Evolutionary conservation across 2,888 invertebrate genomes (phyloP), one percentile per base, ranked within the genome.

Genomic region (Morinoia aosen): DNA sequence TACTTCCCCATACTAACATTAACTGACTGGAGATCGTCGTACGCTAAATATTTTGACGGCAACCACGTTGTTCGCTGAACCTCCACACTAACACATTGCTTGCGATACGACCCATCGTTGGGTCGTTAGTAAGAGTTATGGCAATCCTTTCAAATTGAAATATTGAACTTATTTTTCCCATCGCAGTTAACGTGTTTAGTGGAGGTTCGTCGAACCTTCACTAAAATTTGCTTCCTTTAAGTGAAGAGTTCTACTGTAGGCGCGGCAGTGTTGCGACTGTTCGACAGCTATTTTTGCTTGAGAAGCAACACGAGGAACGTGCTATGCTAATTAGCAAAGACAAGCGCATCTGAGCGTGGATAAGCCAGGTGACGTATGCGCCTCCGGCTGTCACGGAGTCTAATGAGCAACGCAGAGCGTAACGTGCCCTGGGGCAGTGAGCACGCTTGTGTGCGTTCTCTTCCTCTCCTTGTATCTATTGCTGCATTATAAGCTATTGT

Each of bases 311-410:
- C 76, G 76, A 76, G 76, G 76, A 25, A 76, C 76, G 25, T 19
- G 33, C 76, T 8, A 48, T 90, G 93, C 93, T 93, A 93, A 93
- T 93, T 93, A 93, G 93, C 56, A 57, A 48, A 56, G 93, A 56
- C 93, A 57, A n/a, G 57, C 93, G 57, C 93, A 93, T 93, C 93
- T 57, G 57, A 93, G 93, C 93, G 93, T 93, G 58, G n/a, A 93
- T 57, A 57, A 57, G 57, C n/a, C 57, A 25, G 58, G 57, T 93
- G 48, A 93, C 93, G 93, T 93, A 93, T 57, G 93, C 48, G 39
- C 56, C 57, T 57, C 57, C 57, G 57, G 57, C 56, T 57, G 93
- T 93, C 93, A 93, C 57, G 57, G 57, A 58, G 16, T 57, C 57
- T 93, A 90, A 90, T 90, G 40, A 90, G 90, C 39, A 40, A 40